Evolutionary conservation across 2,888 invertebrate species (phyloP), one percentile per base, ranked within the genome.

Genomic region (Diogma glabrata): DNA sequence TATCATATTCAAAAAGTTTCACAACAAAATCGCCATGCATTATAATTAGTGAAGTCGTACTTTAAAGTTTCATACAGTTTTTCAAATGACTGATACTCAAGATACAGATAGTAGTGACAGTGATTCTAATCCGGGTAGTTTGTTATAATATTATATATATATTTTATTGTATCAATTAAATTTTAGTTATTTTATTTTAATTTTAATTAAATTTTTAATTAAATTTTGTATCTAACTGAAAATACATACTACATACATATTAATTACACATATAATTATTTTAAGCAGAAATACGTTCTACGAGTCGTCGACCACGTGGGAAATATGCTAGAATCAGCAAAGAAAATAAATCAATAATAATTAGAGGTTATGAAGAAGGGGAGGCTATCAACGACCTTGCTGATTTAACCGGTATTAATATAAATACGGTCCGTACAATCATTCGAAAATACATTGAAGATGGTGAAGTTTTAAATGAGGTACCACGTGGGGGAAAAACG

Each of bases 381-480:
- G 7, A 4, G n/a, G 16, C 33, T 10, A 33, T 33, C 12, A 33
- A 12, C 19, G 19, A 40, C 8, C 38, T 40, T 40, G 38, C 38
- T 40, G 19, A 40, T 40, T 40, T 40, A 19, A 40, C 38, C 19
- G 19, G 38, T 19, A 19, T 40, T 14, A 40, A 40, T 40, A 40
- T 8, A 19, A 40, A 5, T 2, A 17, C 38, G 38, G 38, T 8
- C 19, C 38, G 19, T 17, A 17, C 38, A 19, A 40, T 40, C 38
- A 40, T 40, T 20, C 9, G 19, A 40, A 40, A 40, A 17, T 40
- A 40, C 20, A 17, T 19, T 10, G 20, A 17, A 3, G 19, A 40
- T 17, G 38, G 19, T n/a, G 19, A 40, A 40, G 19, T 8, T 40
- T 17, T 17, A 8, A 12, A 40, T 17, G 8, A 40, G 38, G 9